Base-by-base conservation (phyloP, 2,113 vertebrate genomes). In the Asarcornis scutulata region DNA sequence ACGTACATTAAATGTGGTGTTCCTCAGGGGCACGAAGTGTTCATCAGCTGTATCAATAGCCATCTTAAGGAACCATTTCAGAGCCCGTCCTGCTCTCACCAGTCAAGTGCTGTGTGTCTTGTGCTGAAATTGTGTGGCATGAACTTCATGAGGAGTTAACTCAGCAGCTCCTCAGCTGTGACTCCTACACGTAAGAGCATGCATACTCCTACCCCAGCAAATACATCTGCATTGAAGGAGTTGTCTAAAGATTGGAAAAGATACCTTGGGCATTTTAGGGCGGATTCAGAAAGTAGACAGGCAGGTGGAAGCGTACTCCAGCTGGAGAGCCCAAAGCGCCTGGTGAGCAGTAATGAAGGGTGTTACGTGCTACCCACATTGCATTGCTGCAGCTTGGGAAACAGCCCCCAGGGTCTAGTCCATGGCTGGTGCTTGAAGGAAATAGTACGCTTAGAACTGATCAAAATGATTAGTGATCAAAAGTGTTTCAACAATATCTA, bases 1-100 rank as follows among this genome's bases (percentile, higher is more conserved):
- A 48, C 2, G 0, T 11, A 7, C 31, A 31, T 7, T 9, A 18
- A 34, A 27, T 42, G 27, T 13, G 7, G 4, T 0, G 0, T 50
- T 40, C 34, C 17, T 73, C 31, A 77, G 63, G 34, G 55, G 60
- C 38, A 34, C 7, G 64, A 64, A 1, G 3, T 23, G 22, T 56
- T 29, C 73, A 13, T 80, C 10, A 5, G 11, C 55, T 81, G 4
- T 73, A 7, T 31, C 44, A 63, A 55, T 17, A 52, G 26, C 32
- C 89, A 17, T 62, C 27, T 29, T 20, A 32, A 29, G n/a, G 36
- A 16, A 29, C 10, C 4, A 10, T 15, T 76, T 36, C 56, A 63
- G 46, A 8, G 6, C 62, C 67, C 29, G 10, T 32, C 53, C 36
- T 27, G 12, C 44, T 76, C 48, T 50, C 21, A 13, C 31, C 2